Conservation (phyloP, 2,888 invertebrate species). For the Lasioglossum morio region DNA sequence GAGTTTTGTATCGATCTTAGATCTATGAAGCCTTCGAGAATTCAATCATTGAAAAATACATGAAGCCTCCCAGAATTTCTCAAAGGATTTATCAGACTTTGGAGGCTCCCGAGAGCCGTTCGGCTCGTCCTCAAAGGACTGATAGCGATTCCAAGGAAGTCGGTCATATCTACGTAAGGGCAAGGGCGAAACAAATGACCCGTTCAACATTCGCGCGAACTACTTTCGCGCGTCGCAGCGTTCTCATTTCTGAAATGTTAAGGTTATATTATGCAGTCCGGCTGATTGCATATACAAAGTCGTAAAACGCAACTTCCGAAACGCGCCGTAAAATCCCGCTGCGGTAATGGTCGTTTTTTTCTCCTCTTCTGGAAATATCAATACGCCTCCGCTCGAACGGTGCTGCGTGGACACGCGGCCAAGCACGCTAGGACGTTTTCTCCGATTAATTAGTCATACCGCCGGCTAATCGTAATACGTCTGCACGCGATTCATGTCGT, state of each 20-base stretch:
- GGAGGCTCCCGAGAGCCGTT: not conserved
- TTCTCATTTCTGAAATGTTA: not conserved
- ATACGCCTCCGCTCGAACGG: not conserved
- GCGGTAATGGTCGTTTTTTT: not conserved
- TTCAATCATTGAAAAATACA: too few species aligned
- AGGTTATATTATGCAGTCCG: not conserved
- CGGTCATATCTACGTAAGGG: not conserved
- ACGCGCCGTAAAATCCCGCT: not conserved
- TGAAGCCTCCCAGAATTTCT: not conserved
- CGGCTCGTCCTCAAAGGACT: not conserved
- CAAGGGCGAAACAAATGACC: not conserved
- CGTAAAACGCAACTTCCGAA: conserved; percentile 8
- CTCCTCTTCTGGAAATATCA: not conserved
- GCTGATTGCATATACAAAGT: not conserved
- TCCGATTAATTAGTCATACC: conserved; percentile 55
- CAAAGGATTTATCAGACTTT: not conserved
- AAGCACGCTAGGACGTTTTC: conserved; percentile 20
- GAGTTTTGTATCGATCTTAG: too few species aligned
- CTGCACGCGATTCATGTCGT: conserved; percentile 47
- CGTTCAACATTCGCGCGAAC: not conserved
- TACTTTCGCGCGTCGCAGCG: not conserved
- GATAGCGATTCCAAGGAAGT: not conserved
- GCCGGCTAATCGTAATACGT: conserved; percentile 39
- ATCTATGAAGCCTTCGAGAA: too few species aligned
- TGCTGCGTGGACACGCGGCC: not conserved